These are phyloP conservation scores for Alectura lathami DNA, from an alignment of 2,113 vertebrate species.

Conservation along the genomic window DNA sequence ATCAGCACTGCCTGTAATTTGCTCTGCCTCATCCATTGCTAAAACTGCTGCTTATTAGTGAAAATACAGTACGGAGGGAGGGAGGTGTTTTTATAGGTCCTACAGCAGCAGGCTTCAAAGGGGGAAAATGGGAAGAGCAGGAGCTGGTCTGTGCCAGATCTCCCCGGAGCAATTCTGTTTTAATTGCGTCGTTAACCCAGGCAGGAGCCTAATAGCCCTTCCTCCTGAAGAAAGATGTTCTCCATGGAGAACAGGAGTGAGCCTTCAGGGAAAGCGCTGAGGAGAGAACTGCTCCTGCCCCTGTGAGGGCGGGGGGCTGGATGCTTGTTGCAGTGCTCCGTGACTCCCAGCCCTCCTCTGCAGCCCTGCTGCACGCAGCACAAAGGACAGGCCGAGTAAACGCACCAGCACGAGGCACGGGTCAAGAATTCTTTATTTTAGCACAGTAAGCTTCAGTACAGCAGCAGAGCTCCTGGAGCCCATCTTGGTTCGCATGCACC, in stretches of 20 bases:
- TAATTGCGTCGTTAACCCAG: not conserved
- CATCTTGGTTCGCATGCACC: not conserved
- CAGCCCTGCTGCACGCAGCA: not conserved
- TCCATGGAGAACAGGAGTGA: not conserved
- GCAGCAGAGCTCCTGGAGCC: conserved; percentile 24
- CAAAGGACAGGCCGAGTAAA: not conserved
- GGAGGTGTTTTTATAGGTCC: not conserved
- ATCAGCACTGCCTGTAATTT: not conserved
- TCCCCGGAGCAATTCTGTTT: not conserved
- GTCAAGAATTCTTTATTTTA: conserved; percentile 39
- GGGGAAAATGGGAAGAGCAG: not conserved
- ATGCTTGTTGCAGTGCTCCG: not conserved
- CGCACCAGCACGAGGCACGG: rapidly evolving
- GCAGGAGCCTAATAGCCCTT: not conserved
- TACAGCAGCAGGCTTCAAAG: not conserved
- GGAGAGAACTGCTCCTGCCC: not conserved
- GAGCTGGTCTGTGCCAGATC: not conserved
- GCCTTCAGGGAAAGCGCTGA: not conserved
- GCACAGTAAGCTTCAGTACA: not conserved
- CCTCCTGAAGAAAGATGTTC: rapidly evolving
- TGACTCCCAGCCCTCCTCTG: not conserved
- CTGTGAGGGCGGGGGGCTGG: rapidly evolving
- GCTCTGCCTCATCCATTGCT: not conserved
- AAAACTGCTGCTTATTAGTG: not conserved
- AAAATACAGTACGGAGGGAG: not conserved